phyloP scores from a whole-genome alignment of 1,140 invertebrate genomes.

The Thereuonema tuberculata region DNA sequence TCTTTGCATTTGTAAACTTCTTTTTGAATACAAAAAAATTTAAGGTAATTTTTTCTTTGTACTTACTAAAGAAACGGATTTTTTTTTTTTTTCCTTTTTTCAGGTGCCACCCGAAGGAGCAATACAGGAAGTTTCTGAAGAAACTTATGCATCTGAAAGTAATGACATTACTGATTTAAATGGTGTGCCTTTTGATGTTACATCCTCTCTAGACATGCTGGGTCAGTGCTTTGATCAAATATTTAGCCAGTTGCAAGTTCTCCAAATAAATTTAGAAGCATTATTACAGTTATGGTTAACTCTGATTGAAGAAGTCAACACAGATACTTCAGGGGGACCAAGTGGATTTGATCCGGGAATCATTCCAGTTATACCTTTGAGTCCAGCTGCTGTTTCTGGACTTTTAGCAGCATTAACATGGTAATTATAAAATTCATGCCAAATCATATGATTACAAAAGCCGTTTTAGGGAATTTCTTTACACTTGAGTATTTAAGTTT shows the following conservation, averaged over 20 bases:
- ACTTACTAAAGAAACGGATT: too few species aligned
- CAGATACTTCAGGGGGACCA: conserved; percentile 13
- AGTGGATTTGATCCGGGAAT: conserved; percentile 36
- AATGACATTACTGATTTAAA: not conserved
- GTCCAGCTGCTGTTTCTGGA: conserved; percentile 49
- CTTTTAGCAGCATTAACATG: conserved; percentile 50
- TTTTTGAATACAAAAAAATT: too few species aligned
- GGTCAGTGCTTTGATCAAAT: conserved; percentile 52
- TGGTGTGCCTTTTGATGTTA: conserved; percentile 5
- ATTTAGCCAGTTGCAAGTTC: conserved; percentile 44
- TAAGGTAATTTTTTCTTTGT: too few species aligned
- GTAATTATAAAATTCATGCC: conserved; percentile 20
- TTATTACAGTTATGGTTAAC: conserved; percentile 71
- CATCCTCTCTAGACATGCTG: conserved; percentile 41
- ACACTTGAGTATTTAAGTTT: too few species aligned
- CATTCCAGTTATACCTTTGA: conserved; percentile 53
- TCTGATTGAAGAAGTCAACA: conserved; percentile 40
- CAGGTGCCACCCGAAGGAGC: conserved; percentile 1
- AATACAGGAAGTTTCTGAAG: not conserved
- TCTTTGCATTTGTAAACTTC: too few species aligned
- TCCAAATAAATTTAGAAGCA: conserved; percentile 53
- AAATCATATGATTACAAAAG: not conserved
- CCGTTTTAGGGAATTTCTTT: too few species aligned
- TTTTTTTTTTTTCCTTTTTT: not conserved
- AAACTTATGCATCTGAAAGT: not conserved